Evolutionary conservation across 2,888 invertebrate species (phyloP), one percentile per base, ranked within the genome.

Genomic region (Ophion slaviceki): DNA sequence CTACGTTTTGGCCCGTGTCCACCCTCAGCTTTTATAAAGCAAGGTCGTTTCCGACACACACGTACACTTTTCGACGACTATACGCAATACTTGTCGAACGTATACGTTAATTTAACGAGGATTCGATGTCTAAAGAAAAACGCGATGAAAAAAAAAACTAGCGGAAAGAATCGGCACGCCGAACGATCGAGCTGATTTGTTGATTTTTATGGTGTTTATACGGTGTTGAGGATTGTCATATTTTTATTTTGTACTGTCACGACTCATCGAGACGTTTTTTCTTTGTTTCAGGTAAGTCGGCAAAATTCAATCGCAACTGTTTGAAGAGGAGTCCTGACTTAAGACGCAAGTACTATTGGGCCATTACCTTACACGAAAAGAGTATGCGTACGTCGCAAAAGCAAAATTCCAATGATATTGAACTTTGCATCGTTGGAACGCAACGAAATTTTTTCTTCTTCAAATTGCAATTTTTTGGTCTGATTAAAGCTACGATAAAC

Each of bases 1-100:
- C 61, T 64, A 57, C 59, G 66, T 79, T 82, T 71, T 84, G 84
- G 84, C 86, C 72, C 82, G 85, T 80, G 76, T 70, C 28, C 36
- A 36, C 40, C 36, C 76, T 67, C 62, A n/a, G 20, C n/a, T 78
- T 3, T 11, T 76, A 81, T 61, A 14, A 53, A 57, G 47, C 86
- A 86, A 86, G 83, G 78, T 81, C 83, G 78, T 83, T 86, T 81
- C 70, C 61, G 20, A 77, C n/a, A n/a, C 53, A 77, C 24, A 64
- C 32, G 57, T 61, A 68, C 11, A 62, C 47, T 40, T 53, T 71
- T 76, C 57, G 68, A 59, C 76, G 45, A 40, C 40, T 40, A 7
- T 40, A 40, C 8, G 40, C 40, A 40, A 7, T 40, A 7, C 40
- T 40, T 40, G 1, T 40, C 40, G 8, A 40, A 40, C 40, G 40